Percentiles rank a stretch among this genome's conserved stretches.
These are phyloP conservation scores for Teleogryllus oceanicus DNA, from an alignment of 2,888 invertebrate species.

Conservation along the genomic window DNA sequence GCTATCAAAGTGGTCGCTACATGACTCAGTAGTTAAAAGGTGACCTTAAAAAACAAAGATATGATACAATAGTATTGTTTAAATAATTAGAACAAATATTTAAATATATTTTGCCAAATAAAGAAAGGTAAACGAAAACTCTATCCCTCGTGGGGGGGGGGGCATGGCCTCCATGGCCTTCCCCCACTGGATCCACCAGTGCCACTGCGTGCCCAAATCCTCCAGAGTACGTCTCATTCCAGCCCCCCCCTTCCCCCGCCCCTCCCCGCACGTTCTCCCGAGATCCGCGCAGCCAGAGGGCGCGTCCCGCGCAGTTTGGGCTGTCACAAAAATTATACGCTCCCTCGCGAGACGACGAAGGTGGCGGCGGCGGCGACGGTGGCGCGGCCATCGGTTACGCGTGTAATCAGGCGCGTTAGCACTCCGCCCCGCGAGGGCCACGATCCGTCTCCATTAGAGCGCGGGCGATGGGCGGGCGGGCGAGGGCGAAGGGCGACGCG, in stretches of 20 bases:
- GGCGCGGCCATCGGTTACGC: constrained; percentile 18
- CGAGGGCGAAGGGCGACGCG: background rate
- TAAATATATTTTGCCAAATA: no score
- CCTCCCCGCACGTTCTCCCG: background rate
- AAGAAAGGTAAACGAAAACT: no score
- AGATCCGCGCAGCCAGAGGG: no score
- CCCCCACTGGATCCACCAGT: background rate
- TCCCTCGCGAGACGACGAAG: background rate
- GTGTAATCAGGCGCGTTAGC: background rate
- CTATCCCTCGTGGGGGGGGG: background rate
- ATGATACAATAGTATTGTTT: no score
- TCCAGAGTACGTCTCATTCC: background rate
- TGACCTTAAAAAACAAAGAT: no score
- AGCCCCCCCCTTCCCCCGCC: background rate
- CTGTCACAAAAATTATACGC: background rate
- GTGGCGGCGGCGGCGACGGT: background rate
- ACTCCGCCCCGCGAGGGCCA: background rate
- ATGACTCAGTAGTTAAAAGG: no score
- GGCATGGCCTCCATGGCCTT: background rate
- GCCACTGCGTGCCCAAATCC: no score
- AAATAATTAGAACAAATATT: no score
- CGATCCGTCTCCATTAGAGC: background rate
- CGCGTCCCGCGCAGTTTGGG: background rate
- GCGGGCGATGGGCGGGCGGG: background rate
- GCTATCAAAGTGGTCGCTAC: no score